Conservation (phyloP, 2,113 vertebrate genomes). For the Cichladusa arquata region DNA sequence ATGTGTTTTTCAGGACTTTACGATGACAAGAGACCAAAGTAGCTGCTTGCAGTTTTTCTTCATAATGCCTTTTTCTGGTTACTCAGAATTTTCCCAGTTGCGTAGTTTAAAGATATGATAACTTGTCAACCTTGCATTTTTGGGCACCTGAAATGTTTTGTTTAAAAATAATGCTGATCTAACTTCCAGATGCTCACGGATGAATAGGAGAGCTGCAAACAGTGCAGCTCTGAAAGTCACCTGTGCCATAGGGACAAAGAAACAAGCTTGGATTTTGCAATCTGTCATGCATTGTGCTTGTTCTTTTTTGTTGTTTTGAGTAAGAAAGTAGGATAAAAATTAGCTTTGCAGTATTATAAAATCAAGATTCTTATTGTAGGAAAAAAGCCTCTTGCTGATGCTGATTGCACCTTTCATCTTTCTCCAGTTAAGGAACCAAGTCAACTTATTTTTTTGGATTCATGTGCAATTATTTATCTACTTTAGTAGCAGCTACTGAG, state of each 20-base stretch:
- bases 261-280: neutral
- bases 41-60: neutral
- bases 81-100: neutral
- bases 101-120: neutral
- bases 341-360: neutral
- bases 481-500: neutral
- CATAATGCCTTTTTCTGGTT: neutral
- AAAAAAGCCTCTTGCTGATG: neutral
- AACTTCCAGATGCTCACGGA: neutral
- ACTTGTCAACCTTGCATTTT: neutral
- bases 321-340: neutral
- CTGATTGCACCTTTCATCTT: neutral
- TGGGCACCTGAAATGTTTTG: neutral
- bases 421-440: neutral
- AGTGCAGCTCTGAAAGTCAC: constrained; percentile 5
- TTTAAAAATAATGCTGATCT: constrained; percentile 9
- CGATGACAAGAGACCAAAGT: neutral
- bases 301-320: neutral
- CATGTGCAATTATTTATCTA: neutral
- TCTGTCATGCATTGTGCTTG: neutral
- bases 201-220: neutral
- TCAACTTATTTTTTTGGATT: neutral
- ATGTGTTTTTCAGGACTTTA: neutral
- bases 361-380: neutral
- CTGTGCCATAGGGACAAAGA: neutral